Evolutionary conservation across 2,888 invertebrate genomes (phyloP).

Genomic region (Copidosoma aretas): DNA sequence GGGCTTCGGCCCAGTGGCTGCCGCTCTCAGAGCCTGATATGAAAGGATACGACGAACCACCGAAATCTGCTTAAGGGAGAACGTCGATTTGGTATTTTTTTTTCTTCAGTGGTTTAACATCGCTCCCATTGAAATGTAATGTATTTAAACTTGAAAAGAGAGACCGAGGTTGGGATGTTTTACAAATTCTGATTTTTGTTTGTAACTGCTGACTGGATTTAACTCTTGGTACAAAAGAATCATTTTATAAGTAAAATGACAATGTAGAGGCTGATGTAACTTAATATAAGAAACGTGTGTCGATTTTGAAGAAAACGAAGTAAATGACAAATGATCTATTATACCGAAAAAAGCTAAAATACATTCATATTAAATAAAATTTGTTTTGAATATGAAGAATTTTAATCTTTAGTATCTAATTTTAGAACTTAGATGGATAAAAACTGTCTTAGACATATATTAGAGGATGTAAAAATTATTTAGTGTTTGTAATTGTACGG

Average conservation of each 20-base stretch:
- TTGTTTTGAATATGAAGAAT: constrained; percentile 36
- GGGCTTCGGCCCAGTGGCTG: constrained; percentile 69
- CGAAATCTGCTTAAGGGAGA: constrained; percentile 17
- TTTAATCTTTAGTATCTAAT: constrained; percentile 33
- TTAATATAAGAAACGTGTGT: too few species aligned
- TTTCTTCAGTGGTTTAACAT: background rate
- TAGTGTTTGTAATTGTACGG: constrained; percentile 22
- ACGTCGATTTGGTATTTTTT: background rate
- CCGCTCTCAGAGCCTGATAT: constrained; percentile 63
- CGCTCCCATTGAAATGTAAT: background rate
- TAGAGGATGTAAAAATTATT: background rate
- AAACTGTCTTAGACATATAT: constrained; percentile 5
- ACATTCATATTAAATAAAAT: constrained; percentile 9
- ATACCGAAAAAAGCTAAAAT: constrained; percentile 15
- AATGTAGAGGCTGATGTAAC: background rate
- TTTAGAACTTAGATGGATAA: constrained; percentile 33
- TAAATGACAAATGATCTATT: constrained; percentile 10
- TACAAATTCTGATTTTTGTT: too few species aligned
- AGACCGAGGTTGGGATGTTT: too few species aligned
- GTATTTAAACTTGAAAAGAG: too few species aligned
- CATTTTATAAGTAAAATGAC: background rate
- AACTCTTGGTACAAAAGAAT: background rate
- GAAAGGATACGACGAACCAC: constrained; percentile 35
- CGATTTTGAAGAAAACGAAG: constrained; percentile 8
- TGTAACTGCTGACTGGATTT: background rate